Conservation (phyloP, 2,797 vertebrate species). For the Argentina silus region DNA sequence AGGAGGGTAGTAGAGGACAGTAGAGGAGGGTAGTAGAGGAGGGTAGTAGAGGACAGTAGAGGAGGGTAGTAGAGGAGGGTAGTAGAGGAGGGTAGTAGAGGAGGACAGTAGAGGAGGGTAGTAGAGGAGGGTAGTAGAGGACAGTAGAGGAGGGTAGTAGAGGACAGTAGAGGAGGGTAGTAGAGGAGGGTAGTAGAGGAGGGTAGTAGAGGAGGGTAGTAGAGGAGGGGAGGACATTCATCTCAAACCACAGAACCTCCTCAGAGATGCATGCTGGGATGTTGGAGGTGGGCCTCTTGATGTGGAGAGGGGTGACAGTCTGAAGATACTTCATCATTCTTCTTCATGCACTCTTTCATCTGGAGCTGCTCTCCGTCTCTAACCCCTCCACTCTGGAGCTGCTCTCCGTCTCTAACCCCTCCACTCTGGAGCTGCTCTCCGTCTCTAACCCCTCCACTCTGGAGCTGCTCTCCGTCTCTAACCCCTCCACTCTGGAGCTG, state of each 20-base stretch:
- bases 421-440: constrained; percentile 8
- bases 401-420: constrained; percentile 2
- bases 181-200: neutral
- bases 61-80: neutral
- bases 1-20: neutral
- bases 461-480: neutral
- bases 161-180: neutral
- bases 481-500: neutral
- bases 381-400: constrained; percentile 35
- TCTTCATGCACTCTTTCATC: constrained; percentile 6
- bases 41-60: neutral
- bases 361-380: constrained; percentile 9
- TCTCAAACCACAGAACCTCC: neutral
- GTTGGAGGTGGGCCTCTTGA: neutral
- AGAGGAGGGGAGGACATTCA: neutral
- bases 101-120: too few relatives aligned
- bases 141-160: too few relatives aligned
- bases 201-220: neutral
- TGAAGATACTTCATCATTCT: neutral
- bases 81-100: neutral
- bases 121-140: neutral
- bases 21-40: neutral
- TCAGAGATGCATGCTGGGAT: neutral
- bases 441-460: constrained; percentile 1
- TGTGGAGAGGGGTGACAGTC: neutral